Conservation (phyloP, 2,113 vertebrate genomes). For the Anseranas semipalmata region DNA sequence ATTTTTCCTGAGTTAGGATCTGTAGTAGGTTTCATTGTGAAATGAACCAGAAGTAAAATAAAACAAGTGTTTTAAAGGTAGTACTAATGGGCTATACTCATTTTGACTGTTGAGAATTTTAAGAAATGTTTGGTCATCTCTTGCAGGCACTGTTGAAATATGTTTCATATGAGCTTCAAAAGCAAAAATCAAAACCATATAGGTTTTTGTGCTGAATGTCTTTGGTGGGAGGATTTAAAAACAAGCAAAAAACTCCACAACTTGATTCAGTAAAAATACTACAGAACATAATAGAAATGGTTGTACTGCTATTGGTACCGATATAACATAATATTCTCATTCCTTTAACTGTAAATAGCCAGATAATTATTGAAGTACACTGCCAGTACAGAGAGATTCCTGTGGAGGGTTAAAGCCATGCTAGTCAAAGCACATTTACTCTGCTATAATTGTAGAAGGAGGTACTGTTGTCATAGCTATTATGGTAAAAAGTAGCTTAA, state of each 20-base stretch:
- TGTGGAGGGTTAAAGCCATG: not conserved
- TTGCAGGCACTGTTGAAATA: not conserved
- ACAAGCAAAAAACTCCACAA: too few species aligned
- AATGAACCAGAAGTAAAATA: not conserved
- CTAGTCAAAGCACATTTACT: not conserved
- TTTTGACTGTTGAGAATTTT: not conserved
- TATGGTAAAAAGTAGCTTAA: not conserved
- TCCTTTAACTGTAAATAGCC: not conserved
- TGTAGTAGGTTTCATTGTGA: not conserved
- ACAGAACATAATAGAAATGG: not conserved
- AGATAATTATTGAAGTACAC: not conserved
- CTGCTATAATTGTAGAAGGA: not conserved
- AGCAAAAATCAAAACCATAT: not conserved
- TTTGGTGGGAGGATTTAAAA: not conserved
- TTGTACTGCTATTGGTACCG: not conserved
- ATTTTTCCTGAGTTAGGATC: not conserved
- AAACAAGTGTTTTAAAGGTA: not conserved
- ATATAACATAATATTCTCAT: not conserved
- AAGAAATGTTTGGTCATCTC: not conserved
- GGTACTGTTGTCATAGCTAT: not conserved
- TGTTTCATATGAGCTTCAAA: not conserved
- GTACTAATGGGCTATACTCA: not conserved
- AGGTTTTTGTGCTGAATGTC: not conserved
- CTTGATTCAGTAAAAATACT: not conserved
- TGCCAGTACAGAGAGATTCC: not conserved